These are phyloP conservation scores for Gallinago stenura DNA, from an alignment of 2,797 vertebrate genomes.

Conservation along the genomic window DNA sequence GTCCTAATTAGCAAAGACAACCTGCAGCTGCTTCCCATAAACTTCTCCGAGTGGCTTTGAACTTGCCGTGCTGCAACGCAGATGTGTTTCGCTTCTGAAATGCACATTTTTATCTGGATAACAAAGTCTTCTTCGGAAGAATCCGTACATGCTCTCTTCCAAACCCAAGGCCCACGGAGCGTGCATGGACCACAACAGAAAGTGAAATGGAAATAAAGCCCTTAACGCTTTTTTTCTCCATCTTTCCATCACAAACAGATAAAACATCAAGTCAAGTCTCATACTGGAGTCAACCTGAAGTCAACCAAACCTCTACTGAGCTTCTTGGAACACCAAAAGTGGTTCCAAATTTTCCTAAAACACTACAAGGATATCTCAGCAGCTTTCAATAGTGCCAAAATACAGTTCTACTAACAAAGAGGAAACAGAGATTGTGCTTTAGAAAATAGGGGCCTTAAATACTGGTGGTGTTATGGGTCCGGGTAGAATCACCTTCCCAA, in stretches of 20 bases:
- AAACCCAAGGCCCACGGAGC: background rate
- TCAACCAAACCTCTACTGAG: background rate
- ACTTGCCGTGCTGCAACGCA: slow-evolving; percentile 19
- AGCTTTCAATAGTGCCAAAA: background rate
- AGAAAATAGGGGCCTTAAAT: background rate
- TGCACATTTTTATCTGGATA: background rate
- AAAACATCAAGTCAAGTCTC: background rate
- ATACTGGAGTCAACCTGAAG: background rate
- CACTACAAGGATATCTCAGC: background rate
- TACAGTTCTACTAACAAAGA: background rate
- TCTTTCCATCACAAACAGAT: background rate
- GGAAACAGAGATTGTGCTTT: background rate
- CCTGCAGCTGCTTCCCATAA: slow-evolving; percentile 73
- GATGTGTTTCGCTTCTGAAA: slow-evolving; percentile 51
- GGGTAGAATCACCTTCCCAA: background rate
- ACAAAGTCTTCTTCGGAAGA: slow-evolving; percentile 22
- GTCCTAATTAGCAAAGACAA: slow-evolving; percentile 76
- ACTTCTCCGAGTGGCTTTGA: slow-evolving; percentile 50
- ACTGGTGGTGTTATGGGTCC: background rate
- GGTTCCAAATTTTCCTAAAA: background rate
- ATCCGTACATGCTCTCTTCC: background rate
- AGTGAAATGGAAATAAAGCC: background rate
- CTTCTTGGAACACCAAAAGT: background rate
- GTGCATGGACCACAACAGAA: background rate
- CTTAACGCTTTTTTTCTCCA: background rate